Evolutionary conservation across 2,888 invertebrate genomes (phyloP).

Genomic region (Drosophila austrosaltans): DNA sequence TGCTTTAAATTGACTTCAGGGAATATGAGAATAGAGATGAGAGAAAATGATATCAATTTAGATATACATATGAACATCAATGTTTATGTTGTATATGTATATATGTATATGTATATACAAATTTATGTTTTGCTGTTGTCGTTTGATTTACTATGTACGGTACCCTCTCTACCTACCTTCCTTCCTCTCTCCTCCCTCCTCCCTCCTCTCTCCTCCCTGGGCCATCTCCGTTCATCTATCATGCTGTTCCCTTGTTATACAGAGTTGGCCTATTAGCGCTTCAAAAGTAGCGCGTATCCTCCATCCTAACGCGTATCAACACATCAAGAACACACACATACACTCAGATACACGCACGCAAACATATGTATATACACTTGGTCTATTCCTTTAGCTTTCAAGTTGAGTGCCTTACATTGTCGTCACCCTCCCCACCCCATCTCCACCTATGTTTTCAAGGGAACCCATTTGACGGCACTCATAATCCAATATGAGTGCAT

Average conservation of each 20-base stretch:
- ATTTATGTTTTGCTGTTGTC: slow-evolving; percentile 4
- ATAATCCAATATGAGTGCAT: slow-evolving; percentile 77
- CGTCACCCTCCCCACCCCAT: not conserved
- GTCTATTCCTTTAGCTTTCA: slow-evolving; percentile 70
- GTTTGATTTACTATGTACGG: slow-evolving; percentile 4
- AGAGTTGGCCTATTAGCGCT: slow-evolving; percentile 57
- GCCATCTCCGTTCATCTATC: not conserved
- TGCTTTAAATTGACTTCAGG: not conserved
- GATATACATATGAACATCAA: not conserved
- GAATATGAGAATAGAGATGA: not conserved
- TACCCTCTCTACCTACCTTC: not conserved
- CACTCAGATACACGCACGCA: slow-evolving; percentile 40
- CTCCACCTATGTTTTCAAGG: not conserved
- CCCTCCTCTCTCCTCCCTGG: not conserved
- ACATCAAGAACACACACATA: slow-evolving; percentile 32
- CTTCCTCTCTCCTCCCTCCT: not conserved
- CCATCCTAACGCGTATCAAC: slow-evolving; percentile 42
- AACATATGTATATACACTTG: slow-evolving; percentile 26
- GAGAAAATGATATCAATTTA: not conserved
- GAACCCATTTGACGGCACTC: slow-evolving; percentile 72
- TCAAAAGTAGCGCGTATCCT: slow-evolving; percentile 53
- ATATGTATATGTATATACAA: not conserved
- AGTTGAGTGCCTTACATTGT: slow-evolving; percentile 65
- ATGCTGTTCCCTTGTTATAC: not conserved
- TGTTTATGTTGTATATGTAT: not conserved